phyloP scores from a whole-genome alignment of 2,888 invertebrate species.

The Diploptera punctata region DNA sequence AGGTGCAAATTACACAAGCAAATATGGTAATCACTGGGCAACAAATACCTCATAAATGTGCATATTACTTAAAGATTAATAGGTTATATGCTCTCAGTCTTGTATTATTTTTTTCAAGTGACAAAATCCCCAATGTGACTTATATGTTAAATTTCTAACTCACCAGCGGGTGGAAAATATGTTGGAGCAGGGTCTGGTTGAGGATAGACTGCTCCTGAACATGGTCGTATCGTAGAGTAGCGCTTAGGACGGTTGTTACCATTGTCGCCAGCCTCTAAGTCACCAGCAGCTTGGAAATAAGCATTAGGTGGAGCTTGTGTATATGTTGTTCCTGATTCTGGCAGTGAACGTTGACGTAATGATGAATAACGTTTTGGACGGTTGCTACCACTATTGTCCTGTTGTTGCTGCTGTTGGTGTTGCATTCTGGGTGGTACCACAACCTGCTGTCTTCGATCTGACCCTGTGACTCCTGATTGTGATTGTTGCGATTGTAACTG shows the following conservation, averaged over 20 bases:
- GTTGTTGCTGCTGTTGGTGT: slow-evolving; percentile 38
- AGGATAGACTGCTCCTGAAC: neutral
- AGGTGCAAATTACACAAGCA: too few species aligned
- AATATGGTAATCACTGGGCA: too few species aligned
- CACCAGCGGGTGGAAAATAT: slow-evolving; percentile 16
- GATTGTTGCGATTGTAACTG: slow-evolving; percentile 13
- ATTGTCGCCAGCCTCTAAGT: slow-evolving; percentile 11
- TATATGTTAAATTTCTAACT: too few species aligned
- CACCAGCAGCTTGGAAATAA: slow-evolving; percentile 33
- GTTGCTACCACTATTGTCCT: slow-evolving; percentile 49
- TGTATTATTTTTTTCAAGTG: too few species aligned
- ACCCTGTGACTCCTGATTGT: neutral
- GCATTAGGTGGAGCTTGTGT: slow-evolving; percentile 43
- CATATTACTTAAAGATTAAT: too few species aligned
- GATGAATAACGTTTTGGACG: slow-evolving; percentile 73
- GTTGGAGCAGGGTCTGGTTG: slow-evolving; percentile 14
- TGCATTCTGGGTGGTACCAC: slow-evolving; percentile 47
- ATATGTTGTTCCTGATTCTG: slow-evolving; percentile 57
- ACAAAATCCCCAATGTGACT: too few species aligned
- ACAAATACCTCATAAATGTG: too few species aligned
- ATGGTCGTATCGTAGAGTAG: slow-evolving; percentile 17
- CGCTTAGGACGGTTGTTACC: slow-evolving; percentile 26
- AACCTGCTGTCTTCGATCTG: slow-evolving; percentile 17
- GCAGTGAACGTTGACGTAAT: slow-evolving; percentile 65
- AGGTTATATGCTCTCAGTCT: too few species aligned